Percentiles rank a stretch among this genome's conserved stretches.
Conservation (phyloP, 2,113 vertebrate genomes). For the Eclectus roratus region DNA sequence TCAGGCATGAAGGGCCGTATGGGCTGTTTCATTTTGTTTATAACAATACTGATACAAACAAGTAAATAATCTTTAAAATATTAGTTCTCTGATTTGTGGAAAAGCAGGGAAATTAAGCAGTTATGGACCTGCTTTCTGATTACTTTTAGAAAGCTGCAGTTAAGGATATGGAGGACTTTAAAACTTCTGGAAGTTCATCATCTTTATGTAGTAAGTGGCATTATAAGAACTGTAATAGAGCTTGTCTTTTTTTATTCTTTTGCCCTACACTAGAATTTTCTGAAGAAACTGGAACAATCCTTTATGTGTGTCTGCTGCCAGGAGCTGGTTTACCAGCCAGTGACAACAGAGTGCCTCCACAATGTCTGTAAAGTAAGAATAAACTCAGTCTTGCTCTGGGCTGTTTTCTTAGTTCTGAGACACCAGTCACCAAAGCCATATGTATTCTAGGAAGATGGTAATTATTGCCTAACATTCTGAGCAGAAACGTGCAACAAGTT, state of each 20-base stretch:
- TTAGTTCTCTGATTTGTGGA: neutral
- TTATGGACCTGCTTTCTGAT: neutral
- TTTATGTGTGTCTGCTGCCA: slow-evolving; percentile 99
- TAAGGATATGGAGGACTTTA: neutral
- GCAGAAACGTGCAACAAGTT: neutral
- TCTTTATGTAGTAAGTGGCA: neutral
- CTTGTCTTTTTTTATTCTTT: slow-evolving; percentile 20
- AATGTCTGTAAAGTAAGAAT: slow-evolving; percentile 94
- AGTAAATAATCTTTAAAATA: neutral
- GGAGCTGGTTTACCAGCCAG: slow-evolving; percentile 93
- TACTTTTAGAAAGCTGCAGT: neutral
- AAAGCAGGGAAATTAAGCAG: neutral
- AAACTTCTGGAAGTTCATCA: neutral
- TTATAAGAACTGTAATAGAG: neutral
- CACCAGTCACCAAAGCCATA: neutral
- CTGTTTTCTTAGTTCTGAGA: neutral
- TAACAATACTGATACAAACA: neutral
- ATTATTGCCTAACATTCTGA: neutral
- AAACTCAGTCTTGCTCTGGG: neutral
- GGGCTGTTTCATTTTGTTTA: neutral
- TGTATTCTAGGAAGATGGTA: neutral
- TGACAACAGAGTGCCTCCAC: slow-evolving; percentile 95
- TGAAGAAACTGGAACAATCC: slow-evolving; percentile 94
- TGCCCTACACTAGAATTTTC: slow-evolving; percentile 84
- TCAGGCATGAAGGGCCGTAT: neutral